Evolutionary conservation across 2,888 invertebrate species (phyloP), one percentile per base, ranked within the genome.

Genomic region (Petrolisthes manimaculis): DNA sequence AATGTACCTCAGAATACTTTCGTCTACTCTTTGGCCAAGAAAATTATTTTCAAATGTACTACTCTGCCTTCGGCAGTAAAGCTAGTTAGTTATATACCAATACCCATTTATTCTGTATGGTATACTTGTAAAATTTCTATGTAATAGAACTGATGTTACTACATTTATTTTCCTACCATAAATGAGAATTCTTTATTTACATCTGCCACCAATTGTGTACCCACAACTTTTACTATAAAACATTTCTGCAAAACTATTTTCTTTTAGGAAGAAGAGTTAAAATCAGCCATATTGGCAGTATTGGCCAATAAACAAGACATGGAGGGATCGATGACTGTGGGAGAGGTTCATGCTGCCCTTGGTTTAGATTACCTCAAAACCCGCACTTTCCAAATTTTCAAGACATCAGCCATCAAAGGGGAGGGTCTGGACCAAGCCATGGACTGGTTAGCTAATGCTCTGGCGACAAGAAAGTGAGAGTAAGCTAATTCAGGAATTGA

Each of bases 281-380:
- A 97, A 92, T 97, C 97, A 92, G 98, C 99, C 86, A 96, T 99
- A 92, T 94, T 99, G 90, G 97, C 99, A 86, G 98, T 99, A 79
- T 94, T 99, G 93, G 99, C 99, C 82, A 99, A 99, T 93, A 99
- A 99, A 94, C 99, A 99, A 94, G 99, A 99, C 93, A 98, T 99
- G 95, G 97, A 98, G 71, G 99, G 99, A 12, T 98, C 99, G 93
- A 96, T 99, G 95, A 97, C 97, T 53, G 97, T 98, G 0, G 97
- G 98, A 0, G 99, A 99, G 93, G 97, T 92, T 24, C 98, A 99
- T 93, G 97, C 97, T 93, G 97, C 98, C 0, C 94, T 99, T 79
- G 99, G 99, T 18, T 94, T 99, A 92, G 97, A 99, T 92, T 96
- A 97, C 18, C 95, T 99, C 86, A 98, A 98, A 93, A 98, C 97